phyloP scores from a whole-genome alignment of 2,113 vertebrate genomes.

The Siphamia tubifer region DNA sequence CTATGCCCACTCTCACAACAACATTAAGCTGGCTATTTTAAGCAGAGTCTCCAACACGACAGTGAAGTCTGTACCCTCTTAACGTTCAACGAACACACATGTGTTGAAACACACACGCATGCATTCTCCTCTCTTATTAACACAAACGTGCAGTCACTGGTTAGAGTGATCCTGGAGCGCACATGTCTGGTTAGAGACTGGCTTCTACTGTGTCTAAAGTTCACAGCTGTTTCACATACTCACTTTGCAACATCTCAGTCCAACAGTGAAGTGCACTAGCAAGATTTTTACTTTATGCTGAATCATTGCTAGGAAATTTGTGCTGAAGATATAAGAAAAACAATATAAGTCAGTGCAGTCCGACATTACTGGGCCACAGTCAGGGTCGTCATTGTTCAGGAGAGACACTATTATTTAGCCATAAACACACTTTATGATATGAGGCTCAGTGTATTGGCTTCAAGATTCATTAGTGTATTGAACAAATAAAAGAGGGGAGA shows the following conservation, averaged over 20 bases:
- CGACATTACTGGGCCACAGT: no score
- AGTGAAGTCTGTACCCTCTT: conserved; percentile 46
- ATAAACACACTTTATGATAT: no score
- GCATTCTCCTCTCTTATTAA: not conserved
- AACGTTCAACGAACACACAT: conserved; percentile 13
- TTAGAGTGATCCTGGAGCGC: not conserved
- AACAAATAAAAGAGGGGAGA: no score
- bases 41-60: conserved; percentile 48
- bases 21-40: conserved; percentile 55
- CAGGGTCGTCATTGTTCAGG: no score
- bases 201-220: conserved; percentile 11
- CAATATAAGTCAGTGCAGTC: no score
- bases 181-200: not conserved
- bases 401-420: no score
- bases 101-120: not conserved
- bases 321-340: no score
- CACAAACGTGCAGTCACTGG: not conserved
- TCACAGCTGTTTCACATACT: not conserved
- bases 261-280: no score
- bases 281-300: no score
- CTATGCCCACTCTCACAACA: conserved; percentile 3
- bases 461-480: no score
- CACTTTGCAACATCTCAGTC: not conserved
- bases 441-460: no score
- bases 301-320: no score